Conservation (phyloP, 2,888 invertebrate species). For the Leptinotarsa rubiginosa region DNA sequence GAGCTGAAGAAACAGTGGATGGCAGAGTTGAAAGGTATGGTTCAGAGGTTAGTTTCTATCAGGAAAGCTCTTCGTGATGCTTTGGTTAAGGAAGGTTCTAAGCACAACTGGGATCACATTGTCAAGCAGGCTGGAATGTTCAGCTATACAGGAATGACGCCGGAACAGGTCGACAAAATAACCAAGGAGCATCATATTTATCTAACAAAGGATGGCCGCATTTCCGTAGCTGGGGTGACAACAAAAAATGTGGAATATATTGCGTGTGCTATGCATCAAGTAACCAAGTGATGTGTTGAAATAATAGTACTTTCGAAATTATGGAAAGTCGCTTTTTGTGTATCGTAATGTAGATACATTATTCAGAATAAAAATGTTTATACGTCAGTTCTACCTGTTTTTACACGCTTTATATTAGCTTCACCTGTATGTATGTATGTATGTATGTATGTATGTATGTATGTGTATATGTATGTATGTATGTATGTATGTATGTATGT, state of each 20-base stretch:
- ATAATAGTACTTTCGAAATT: not conserved
- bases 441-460: no score
- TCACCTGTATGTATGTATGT: no score
- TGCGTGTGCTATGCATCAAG: constrained; percentile 74
- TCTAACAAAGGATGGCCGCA: constrained; percentile 75
- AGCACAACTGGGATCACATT: constrained; percentile 74
- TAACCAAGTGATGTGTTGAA: constrained; percentile 67
- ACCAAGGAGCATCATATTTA: constrained; percentile 75
- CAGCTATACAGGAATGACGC: constrained; percentile 75
- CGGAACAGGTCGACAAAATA: constrained; percentile 69
- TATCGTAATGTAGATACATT: not conserved
- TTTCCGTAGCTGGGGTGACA: constrained; percentile 76
- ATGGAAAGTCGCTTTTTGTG: not conserved
- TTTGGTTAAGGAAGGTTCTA: constrained; percentile 71
- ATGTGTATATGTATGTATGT: no score
- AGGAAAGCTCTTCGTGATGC: constrained; percentile 69
- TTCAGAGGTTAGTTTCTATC: constrained; percentile 75
- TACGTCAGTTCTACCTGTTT: no score
- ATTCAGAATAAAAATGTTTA: no score
- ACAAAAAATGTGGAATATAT: constrained; percentile 74
- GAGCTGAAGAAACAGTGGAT: constrained; percentile 60
- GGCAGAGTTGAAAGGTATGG: constrained; percentile 68
- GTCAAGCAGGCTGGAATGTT: constrained; percentile 80
- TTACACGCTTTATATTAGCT: no score
- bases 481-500: no score